Evolutionary conservation across 2,113 vertebrate species (phyloP), one percentile per base, ranked within the genome.

Genomic region (Butorides virescens): DNA sequence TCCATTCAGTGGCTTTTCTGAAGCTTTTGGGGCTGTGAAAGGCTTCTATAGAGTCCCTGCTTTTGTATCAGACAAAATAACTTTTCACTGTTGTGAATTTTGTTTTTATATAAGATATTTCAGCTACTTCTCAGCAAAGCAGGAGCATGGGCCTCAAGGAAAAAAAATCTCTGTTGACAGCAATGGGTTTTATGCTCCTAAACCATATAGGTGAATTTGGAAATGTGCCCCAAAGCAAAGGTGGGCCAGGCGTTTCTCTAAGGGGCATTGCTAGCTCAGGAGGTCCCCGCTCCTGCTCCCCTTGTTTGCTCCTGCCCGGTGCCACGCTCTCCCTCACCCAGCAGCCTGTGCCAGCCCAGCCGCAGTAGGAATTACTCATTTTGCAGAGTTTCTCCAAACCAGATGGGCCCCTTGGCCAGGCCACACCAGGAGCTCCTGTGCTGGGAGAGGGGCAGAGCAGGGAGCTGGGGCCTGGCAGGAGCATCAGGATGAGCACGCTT

Each of bases 41-140:
- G 23, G 36, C 32, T 81, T 79, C 56, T 62, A 0, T 19, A 52
- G 73, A 85, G 20, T 20, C 63, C 8, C 5, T 67, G 21, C 37
- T 92, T 50, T 95, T 71, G 34, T 74, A 67, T 87, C 87, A 96
- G 58, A 49, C 30, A 74, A 89, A 95, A 16, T n/a, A 86, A 42
- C 50, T 78, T 94, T 30, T 85, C 30, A 30, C 20, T 78, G 29
- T 42, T 78, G 18, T 44, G 37, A 58, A n/a, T 73, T 90, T 49
- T 91, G 21, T 4, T 78, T 93, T 88, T 65, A 52, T 66, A 19
- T 37, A 71, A 73, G 52, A 4, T n/a, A 72, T 52, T 91, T 88
- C 49, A 93, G 52, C 49, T 92, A 34, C 49, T 85, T 91, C 23
- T 71, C 30, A 49, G 36, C 37, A 46, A 88, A 88, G 53, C 19